Evolutionary conservation across 2,888 invertebrate genomes (phyloP).

Genomic region (Crocallis elinguaria): DNA sequence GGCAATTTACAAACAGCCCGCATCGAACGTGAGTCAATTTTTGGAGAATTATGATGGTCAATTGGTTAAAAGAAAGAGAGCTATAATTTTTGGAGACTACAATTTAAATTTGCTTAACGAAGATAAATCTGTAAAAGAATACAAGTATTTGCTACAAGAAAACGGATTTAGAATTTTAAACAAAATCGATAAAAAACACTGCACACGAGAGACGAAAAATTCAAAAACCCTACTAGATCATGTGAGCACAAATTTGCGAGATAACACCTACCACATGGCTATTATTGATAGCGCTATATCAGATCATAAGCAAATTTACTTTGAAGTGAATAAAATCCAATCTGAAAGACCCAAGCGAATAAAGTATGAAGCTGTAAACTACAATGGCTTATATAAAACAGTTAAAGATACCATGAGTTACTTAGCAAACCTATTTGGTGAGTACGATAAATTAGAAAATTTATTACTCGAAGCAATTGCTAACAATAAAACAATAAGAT

Average conservation of each 20-base stretch:
- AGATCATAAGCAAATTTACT: neutral
- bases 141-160: conserved; percentile 1
- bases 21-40: neutral
- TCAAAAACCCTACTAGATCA: conserved; percentile 5
- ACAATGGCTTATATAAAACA: neutral
- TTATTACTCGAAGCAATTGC: neutral
- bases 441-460: neutral
- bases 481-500: neutral
- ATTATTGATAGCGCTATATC: neutral
- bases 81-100: conserved; percentile 1
- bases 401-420: neutral
- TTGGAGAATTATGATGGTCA: conserved; percentile 3
- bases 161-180: conserved; percentile 9
- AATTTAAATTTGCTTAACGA: neutral
- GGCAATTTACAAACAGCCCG: conserved; percentile 10
- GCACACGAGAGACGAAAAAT: neutral
- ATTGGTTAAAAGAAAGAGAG: conserved; percentile 8
- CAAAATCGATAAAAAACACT: neutral
- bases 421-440: neutral
- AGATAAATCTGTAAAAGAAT: neutral
- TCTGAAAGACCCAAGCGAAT: neutral
- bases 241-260: neutral
- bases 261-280: neutral
- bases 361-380: neutral
- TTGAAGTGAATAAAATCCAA: neutral